Base-by-base conservation (phyloP, 2,797 vertebrate genomes). In the Esox masquinongy region DNA sequence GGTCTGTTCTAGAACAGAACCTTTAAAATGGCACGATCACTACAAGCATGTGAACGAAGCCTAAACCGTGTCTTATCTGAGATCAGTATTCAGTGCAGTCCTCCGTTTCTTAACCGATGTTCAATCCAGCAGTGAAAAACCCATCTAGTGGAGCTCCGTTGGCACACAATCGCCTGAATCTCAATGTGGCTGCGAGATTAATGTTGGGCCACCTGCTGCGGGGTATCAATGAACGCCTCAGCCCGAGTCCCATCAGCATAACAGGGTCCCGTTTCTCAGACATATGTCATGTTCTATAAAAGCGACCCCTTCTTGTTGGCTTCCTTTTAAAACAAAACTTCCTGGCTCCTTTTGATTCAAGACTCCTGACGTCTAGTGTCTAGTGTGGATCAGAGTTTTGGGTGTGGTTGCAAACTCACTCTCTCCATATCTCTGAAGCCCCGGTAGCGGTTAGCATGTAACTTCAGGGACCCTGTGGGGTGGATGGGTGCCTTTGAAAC, bases 401-500 rank as follows among this genome's bases (percentile, higher is more conserved):
- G 78, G 85, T 86, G 49, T 71, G 47, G 22, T 15, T 29, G 49
- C 76, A 77, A n/a, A 71, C 6, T 29, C 47, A 17, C 16, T 17
- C n/a, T n/a, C 34, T 24, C 75, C 72, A 61, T 61, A 49, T 61
- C 67, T 75, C 78, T 80, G 26, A 74, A 72, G 68, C 24, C 22
- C 3, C 43, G 15, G 22, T 16, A 36, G 22, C 26, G 68, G 43
- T 50, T 87, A 82, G 83, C 74, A 64, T 81, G 78, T 81, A 81
- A 83, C 82, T 79, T 73, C 75, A 84, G 83, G 50, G 24, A 79
- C 82, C 84, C 53, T 14, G 82, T 2, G 68, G 85, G 86, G 86
- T 78, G 83, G 83, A 82, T 79, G 85, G 84, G 77, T 82, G 76
- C 81, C 84, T 86, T 88, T 89, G 85, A 91, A 89, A 88, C 79